Evolutionary conservation across 2,888 invertebrate species (phyloP).

Genomic region (Orthonevra nobilis): DNA sequence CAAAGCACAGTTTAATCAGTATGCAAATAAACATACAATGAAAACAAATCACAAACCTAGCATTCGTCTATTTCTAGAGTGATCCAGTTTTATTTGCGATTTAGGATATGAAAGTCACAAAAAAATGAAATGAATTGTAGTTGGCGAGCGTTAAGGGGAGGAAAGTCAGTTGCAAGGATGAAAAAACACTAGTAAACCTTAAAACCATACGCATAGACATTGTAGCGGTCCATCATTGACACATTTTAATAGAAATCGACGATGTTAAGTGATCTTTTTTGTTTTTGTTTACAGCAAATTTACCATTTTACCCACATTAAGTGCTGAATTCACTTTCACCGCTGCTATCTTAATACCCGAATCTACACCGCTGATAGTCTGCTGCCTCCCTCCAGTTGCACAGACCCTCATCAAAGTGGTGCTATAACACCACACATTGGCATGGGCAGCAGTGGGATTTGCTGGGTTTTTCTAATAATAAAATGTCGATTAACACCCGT

Average conservation of each 20-base stretch:
- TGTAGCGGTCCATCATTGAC: not conserved
- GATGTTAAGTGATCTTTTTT: constrained; percentile 4
- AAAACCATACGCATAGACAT: too few relatives aligned
- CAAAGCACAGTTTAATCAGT: too few relatives aligned
- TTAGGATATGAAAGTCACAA: too few relatives aligned
- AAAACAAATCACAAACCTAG: too few relatives aligned
- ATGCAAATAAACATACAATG: too few relatives aligned
- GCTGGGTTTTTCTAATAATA: constrained; percentile 52
- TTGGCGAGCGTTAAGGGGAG: too few relatives aligned
- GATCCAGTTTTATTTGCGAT: too few relatives aligned
- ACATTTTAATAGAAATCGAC: not conserved
- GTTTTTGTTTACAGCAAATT: constrained; percentile 7
- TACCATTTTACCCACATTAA: constrained; percentile 23
- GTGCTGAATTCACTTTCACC: constrained; percentile 17
- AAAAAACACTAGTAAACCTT: too few relatives aligned
- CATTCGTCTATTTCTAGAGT: too few relatives aligned
- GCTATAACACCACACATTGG: constrained; percentile 35
- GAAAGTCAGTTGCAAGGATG: too few relatives aligned
- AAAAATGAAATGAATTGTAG: too few relatives aligned
- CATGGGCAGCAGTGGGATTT: constrained; percentile 38
- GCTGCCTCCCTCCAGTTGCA: constrained; percentile 6
- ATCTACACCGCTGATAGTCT: constrained; percentile 8
- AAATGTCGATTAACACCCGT: constrained; percentile 38
- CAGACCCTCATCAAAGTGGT: constrained; percentile 5
- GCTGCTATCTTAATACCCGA: not conserved